phyloP scores from a whole-genome alignment of 1,140 invertebrate species.

The Stegodyphus dumicola region DNA sequence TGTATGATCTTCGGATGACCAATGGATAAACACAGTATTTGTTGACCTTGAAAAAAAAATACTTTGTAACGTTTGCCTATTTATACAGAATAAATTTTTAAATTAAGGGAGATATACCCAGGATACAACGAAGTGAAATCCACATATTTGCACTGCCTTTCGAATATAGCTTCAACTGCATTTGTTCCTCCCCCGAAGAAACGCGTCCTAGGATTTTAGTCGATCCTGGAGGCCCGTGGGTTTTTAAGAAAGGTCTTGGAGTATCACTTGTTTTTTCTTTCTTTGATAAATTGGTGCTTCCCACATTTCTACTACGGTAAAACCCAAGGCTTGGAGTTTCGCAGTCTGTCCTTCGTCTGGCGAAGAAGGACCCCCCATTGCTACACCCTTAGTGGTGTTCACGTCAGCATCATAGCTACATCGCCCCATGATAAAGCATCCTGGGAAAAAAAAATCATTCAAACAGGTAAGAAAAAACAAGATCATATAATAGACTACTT shows the following conservation, averaged over 20 bases:
- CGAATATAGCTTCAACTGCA: constrained; percentile 9
- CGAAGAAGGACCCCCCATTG: no score
- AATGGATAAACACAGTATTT: not conserved
- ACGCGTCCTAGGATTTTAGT: not conserved
- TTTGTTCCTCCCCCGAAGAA: constrained; percentile 13
- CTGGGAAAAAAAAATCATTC: no score
- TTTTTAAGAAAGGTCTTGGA: not conserved
- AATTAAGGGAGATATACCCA: no score
- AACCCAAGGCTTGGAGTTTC: not conserved
- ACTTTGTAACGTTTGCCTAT: not conserved
- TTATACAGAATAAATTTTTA: not conserved
- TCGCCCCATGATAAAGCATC: no score
- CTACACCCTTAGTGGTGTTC: no score
- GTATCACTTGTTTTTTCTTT: not conserved
- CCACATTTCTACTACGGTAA: not conserved
- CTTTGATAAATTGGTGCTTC: not conserved
- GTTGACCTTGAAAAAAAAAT: not conserved
- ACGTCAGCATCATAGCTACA: no score
- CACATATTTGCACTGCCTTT: not conserved
- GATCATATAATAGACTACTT: no score
- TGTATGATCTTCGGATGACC: not conserved
- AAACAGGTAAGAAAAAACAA: no score
- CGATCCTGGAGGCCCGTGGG: not conserved
- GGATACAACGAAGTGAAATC: constrained; percentile 9
- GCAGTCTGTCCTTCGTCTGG: no score